Base-by-base conservation (phyloP, 1,140 invertebrate species). In the Geopemphigus sp. region DNA sequence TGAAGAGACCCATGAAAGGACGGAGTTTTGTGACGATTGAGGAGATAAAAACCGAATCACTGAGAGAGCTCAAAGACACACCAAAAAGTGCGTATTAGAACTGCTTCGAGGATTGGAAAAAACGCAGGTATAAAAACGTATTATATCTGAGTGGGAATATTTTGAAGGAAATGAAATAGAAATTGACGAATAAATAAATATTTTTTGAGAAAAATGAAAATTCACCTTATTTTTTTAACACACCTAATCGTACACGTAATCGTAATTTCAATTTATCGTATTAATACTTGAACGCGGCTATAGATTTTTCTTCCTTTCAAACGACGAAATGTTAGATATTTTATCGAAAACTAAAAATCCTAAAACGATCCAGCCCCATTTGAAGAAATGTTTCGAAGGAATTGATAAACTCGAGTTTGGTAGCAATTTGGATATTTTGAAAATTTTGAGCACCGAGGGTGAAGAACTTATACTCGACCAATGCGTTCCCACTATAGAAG, bases 321-420 rank as follows among this genome's bases (percentile, higher is more conserved):
- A 97, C 84, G 95, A 97, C 83, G 96, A 98, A 87, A 93, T 98
- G 90, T 87, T 98, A 29, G 95, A 97, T 86, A 97, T 98, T 83
- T 86, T 98, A 59, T 96, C 95, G 0, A 94, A 97, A 88, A 92
- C 93, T 0, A 96, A 95, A 86, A 94, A 97, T 87, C 94, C 92
- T 1, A 84, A 90, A 19, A 89, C 93, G 81, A 94, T 97, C 5
- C 94, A 97, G 83, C 94, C 94, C 0, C 94, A 97, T 88, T 86
- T 97, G 63, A 93, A 93, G 85, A 98, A 98, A 87, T 96, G 94
- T 86, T 97, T 97, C 83, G 93, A 95, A 86, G 92, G 91, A 47
- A 92, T 94, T 80, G 88, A 88, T 81, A 86, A 86, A 80, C 85
- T 93, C 39, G 88, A 91, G 82, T 96, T 97, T 84, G 92, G 94